Conservation (phyloP, 2,113 vertebrate genomes). For the Prionailurus bengalensis region DNA sequence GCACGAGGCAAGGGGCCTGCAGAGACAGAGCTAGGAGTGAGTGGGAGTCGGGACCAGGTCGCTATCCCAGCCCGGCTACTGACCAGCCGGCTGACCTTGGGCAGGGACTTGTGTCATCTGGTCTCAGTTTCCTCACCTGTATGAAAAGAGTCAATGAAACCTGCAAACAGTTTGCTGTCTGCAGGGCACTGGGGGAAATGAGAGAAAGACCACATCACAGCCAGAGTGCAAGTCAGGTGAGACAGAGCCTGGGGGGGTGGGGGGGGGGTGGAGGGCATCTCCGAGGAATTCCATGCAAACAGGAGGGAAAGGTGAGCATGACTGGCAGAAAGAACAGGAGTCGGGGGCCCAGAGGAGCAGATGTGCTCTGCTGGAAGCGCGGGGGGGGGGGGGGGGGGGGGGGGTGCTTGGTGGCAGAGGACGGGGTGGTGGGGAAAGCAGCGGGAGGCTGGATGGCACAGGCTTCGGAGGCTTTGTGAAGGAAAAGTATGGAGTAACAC, state of each 20-base stretch:
- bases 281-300: neutral
- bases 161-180: neutral
- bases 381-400: neutral
- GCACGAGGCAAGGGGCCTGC: neutral
- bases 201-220: neutral
- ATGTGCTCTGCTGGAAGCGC: neutral
- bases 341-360: rapidly evolving
- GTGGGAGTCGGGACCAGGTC: neutral
- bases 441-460: neutral
- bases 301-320: neutral
- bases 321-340: neutral
- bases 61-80: neutral
- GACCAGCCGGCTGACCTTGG: constrained; percentile 42
- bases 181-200: neutral
- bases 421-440: neutral
- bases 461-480: neutral
- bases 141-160: neutral
- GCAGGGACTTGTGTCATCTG: neutral
- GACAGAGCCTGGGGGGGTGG: neutral
- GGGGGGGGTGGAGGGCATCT: neutral
- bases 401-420: neutral
- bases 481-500: neutral
- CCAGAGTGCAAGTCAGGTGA: neutral
- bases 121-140: constrained; percentile 36
- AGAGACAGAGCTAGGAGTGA: constrained; percentile 42